These are phyloP conservation scores for Glyphotaelius pellucidus DNA, from an alignment of 2,888 invertebrate species.

Conservation along the genomic window DNA sequence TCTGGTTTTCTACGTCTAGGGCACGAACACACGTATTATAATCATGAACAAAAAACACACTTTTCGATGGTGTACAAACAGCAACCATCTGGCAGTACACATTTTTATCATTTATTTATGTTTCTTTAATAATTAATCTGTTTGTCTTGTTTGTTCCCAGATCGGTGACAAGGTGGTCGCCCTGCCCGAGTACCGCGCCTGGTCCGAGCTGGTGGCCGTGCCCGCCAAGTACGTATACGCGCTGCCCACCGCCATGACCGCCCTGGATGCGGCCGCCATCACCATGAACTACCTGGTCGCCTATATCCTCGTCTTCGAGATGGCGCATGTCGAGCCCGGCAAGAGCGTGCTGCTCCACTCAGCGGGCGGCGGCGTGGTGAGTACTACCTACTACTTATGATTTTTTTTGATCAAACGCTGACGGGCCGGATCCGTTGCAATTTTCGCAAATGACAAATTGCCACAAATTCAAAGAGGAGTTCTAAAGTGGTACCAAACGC, in stretches of 20 bases:
- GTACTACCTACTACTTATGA: constrained; percentile 70
- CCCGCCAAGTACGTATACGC: constrained; percentile 89
- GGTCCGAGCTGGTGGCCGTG: constrained; percentile 90
- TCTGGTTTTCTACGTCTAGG: neutral
- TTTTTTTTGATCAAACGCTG: neutral
- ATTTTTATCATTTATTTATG: no score
- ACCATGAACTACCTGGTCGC: constrained; percentile 93
- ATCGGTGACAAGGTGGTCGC: constrained; percentile 90
- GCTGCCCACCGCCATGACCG: constrained; percentile 85
- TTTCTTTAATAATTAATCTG: neutral
- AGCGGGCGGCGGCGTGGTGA: constrained; percentile 92
- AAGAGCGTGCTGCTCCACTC: constrained; percentile 91
- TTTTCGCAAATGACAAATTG: no score
- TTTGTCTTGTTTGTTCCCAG: constrained; percentile 71
- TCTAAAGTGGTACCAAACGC: no score
- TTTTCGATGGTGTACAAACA: no score
- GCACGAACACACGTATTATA: neutral
- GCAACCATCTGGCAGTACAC: no score
- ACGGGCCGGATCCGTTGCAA: neutral
- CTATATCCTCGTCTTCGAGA: constrained; percentile 89
- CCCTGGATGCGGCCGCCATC: constrained; percentile 88
- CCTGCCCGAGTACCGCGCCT: constrained; percentile 89
- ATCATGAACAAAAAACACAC: no score
- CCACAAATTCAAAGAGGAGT: no score
- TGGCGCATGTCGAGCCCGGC: constrained; percentile 86